Percentiles rank a stretch among this genome's conserved stretches.
These are phyloP conservation scores for Vicugna pacos DNA, from an alignment of 2,113 vertebrate species.

Conservation along the genomic window DNA sequence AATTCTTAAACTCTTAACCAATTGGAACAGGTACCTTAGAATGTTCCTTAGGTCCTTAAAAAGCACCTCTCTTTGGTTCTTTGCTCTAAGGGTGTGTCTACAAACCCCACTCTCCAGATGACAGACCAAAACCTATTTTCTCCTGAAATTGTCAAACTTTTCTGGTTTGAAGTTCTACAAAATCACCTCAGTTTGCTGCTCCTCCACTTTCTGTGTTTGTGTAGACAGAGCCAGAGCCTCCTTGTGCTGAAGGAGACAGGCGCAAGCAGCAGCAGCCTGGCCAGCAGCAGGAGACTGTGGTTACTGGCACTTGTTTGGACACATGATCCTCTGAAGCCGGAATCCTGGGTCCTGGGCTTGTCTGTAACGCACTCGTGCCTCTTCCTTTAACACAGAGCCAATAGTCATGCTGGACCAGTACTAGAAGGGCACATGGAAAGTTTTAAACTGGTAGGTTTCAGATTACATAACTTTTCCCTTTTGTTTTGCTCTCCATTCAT, in stretches of 20 bases:
- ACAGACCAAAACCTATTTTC: background rate
- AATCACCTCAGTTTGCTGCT: background rate
- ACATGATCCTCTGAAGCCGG: background rate
- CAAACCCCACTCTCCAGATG: background rate
- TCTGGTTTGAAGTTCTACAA: background rate
- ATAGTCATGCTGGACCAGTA: background rate
- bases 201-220: background rate
- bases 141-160: background rate
- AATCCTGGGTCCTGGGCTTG: background rate
- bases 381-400: background rate
- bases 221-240: background rate
- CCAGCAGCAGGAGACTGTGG: background rate
- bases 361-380: background rate
- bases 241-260: background rate
- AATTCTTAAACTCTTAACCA: background rate
- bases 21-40: background rate
- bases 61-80: background rate
- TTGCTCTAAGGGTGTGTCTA: background rate
- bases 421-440: background rate
- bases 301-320: background rate
- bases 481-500: constrained; percentile 28
- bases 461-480: background rate
- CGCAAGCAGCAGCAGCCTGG: background rate
- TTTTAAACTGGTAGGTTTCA: background rate
- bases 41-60: background rate